Conservation (phyloP, 2,797 vertebrate species). For the Oryzias sinensis region DNA sequence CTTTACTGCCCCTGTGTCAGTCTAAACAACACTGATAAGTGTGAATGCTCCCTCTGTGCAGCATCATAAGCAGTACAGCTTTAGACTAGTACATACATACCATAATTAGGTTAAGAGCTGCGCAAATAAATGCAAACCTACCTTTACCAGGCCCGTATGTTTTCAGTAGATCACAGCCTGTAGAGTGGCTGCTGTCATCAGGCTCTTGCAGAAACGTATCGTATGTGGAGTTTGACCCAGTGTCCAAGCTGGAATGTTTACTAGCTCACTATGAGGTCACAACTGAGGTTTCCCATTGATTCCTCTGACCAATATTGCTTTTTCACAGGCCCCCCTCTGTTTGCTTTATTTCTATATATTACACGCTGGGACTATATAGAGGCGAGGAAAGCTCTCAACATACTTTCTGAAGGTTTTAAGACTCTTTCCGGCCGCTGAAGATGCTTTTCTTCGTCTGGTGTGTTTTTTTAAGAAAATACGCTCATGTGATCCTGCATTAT, state of each 20-base stretch:
- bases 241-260: conserved; percentile 56
- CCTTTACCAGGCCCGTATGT: conserved; percentile 2
- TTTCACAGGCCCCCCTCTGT: conserved; percentile 2
- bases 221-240: conserved; percentile 66
- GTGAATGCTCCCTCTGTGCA: neutral
- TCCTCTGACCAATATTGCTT: conserved; percentile 9
- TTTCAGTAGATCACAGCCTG: conserved; percentile 4
- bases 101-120: conserved; percentile 2
- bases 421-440: too few species aligned
- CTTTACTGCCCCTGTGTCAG: too few species aligned
- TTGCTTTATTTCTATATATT: too few species aligned
- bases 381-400: too few species aligned
- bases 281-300: conserved; percentile 9
- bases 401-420: too few species aligned
- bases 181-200: conserved; percentile 6
- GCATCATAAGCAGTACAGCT: neutral
- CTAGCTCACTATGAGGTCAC: conserved; percentile 10
- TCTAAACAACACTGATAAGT: too few species aligned
- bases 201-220: conserved; percentile 6
- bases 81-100: neutral
- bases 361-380: too few species aligned
- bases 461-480: too few species aligned
- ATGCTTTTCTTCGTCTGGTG: too few species aligned
- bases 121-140: conserved; percentile 28
- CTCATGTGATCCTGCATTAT: too few species aligned